These are phyloP conservation scores for Oscheius sp. DNA, from an alignment of 2,888 invertebrate genomes.

Conservation along the genomic window DNA sequence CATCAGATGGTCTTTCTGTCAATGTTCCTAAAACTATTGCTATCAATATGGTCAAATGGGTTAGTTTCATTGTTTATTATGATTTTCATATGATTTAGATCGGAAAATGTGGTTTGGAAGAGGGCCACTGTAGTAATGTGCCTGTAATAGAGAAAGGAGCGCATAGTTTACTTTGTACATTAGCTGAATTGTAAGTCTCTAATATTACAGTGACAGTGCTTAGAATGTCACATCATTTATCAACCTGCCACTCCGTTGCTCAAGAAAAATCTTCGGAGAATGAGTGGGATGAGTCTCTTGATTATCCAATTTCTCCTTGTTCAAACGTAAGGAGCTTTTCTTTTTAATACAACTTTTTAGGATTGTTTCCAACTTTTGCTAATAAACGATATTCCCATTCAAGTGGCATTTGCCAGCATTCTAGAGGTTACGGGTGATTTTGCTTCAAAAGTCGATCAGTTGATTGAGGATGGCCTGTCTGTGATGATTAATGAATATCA, in stretches of 20 bases:
- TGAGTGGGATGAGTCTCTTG: too few relatives aligned
- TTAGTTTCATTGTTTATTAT: too few relatives aligned
- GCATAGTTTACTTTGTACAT: too few relatives aligned
- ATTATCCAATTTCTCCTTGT: background rate
- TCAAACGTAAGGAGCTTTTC: background rate
- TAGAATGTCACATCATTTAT: background rate
- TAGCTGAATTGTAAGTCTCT: too few relatives aligned
- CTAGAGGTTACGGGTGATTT: background rate
- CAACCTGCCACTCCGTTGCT: background rate
- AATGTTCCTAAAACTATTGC: too few relatives aligned
- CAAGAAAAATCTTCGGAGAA: too few relatives aligned
- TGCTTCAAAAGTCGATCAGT: background rate
- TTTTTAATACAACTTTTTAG: background rate
- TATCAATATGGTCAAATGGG: too few relatives aligned
- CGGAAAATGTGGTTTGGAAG: too few relatives aligned
- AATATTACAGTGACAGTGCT: background rate
- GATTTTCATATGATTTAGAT: too few relatives aligned
- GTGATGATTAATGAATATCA: background rate
- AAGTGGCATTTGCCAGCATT: background rate
- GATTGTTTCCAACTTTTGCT: constrained; percentile 7
- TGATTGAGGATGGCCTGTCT: constrained; percentile 11
- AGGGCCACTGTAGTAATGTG: too few relatives aligned
- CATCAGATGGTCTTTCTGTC: too few relatives aligned
- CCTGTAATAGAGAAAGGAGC: too few relatives aligned
- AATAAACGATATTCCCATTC: background rate